phyloP scores from a whole-genome alignment of 2,797 vertebrate species.

The Eupleurogrammus muticus region DNA sequence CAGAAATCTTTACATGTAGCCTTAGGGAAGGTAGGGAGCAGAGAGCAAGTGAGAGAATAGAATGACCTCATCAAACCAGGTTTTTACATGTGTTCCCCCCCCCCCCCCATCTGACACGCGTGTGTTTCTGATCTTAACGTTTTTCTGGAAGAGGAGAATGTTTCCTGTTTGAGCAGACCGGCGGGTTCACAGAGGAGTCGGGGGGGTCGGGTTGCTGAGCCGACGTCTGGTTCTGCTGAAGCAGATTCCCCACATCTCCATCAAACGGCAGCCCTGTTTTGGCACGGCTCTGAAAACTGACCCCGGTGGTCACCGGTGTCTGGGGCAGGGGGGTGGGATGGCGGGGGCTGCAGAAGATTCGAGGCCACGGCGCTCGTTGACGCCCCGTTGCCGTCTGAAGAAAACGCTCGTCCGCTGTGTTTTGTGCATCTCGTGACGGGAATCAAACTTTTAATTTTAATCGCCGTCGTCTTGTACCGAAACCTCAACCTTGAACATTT shows the following conservation, averaged over 20 bases:
- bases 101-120: conserved; percentile 53
- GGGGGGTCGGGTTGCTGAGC: conserved; percentile 75
- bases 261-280: conserved; percentile 77
- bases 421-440: conserved; percentile 8
- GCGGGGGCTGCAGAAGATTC: conserved; percentile 43
- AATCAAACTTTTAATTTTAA: not conserved
- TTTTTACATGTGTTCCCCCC: conserved; percentile 65
- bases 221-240: conserved; percentile 80
- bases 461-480: not conserved
- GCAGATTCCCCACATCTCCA: conserved; percentile 79
- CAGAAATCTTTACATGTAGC: conserved; percentile 53
- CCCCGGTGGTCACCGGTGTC: conserved; percentile 70
- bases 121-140: conserved; percentile 77
- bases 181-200: conserved; percentile 79
- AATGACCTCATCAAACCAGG: conserved; percentile 68
- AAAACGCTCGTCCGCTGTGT: not conserved
- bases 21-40: conserved; percentile 16
- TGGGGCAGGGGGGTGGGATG: too few relatives aligned
- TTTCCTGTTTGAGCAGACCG: conserved; percentile 78
- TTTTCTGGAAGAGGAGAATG: conserved; percentile 70
- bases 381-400: too few relatives aligned
- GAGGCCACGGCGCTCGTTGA: conserved; percentile 22
- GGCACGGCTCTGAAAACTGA: conserved; percentile 76
- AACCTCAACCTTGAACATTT: conserved; percentile 2
- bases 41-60: conserved; percentile 33